Evolutionary conservation across 2,888 invertebrate species (phyloP).

Genomic region (Thymelicus sylvestris): DNA sequence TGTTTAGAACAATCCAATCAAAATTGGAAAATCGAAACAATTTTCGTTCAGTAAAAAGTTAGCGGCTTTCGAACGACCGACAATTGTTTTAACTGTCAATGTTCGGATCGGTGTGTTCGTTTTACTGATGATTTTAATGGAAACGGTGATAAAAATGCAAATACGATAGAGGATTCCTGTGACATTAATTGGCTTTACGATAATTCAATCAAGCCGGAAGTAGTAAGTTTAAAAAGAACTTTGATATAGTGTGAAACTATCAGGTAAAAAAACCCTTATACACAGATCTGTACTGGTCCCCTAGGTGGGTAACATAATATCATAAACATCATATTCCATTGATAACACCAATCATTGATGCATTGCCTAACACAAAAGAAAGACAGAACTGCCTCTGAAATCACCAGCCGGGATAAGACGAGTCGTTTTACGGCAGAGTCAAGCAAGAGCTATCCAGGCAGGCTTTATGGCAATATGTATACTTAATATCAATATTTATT

Average conservation of each 20-base stretch:
- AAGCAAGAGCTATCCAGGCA: no score
- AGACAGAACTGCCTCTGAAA: no score
- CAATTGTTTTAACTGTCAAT: constrained; percentile 34
- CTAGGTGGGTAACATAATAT: no score
- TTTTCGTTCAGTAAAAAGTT: constrained; percentile 21
- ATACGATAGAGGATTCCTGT: constrained; percentile 1
- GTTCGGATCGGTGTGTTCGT: constrained; percentile 14
- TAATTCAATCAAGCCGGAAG: neutral
- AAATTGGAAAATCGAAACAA: constrained; percentile 29
- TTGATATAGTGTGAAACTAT: neutral
- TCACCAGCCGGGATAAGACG: no score
- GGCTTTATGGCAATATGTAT: no score
- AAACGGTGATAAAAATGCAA: constrained; percentile 15
- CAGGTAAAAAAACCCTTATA: no score
- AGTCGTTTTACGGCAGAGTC: no score
- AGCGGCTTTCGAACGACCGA: constrained; percentile 24
- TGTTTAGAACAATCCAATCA: constrained; percentile 35
- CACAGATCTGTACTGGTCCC: no score
- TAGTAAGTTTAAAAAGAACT: neutral
- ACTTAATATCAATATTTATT: no score
- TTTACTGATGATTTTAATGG: constrained; percentile 20
- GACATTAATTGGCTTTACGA: neutral
- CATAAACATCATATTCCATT: no score
- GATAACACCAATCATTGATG: no score
- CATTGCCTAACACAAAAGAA: no score